Evolutionary conservation across 30 jellyfish, hydroid and myxozoan species (phyloP), one percentile per base, ranked within the genome.

Genomic region (Aurelia aurita): DNA sequence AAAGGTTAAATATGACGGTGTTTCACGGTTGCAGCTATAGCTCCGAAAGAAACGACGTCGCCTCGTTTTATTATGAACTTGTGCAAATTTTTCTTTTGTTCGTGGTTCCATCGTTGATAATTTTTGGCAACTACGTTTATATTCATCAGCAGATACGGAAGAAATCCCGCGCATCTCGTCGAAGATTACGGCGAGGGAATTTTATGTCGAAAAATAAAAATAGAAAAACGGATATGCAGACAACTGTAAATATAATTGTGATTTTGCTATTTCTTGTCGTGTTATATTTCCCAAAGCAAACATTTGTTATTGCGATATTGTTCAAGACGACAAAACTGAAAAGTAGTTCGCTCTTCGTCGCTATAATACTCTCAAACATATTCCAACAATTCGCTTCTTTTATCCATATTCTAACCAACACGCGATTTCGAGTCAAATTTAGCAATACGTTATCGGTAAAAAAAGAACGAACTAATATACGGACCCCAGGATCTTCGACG

Each of bases 371-470:
- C 74, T 80, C 90, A n/a, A 80, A 80, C 44, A 21, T 65, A 7
- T 80, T 66, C 67, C 72, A 65, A 32, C 83, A 66, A 79, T 82
- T 67, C 27, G 26, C 85, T 1, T 43, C 91, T 8, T 21, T 68
- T 22, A 27, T 82, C 46, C 85, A 82, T 55, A 62, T 57, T 1
- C 58, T 71, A 31, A 59, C 91, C 6, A 69, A 72, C 70, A 82
- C 85, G 20, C 54, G 85, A 22, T 67, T 25, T 77, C 54, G 85
- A 18, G n/a, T 47, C 2, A 68, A 67, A 39, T 39, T 67, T 6
- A 9, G 51, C 21, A 68, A 27, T 21, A 28, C 80, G 27, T 57
- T 82, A 1, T 10, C 61, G 18, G 61, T 22, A 23, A 29, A 12
- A 28, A 21, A 39, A 18, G 13, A n/a, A 25, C 8, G 28, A 20